Percentiles rank a stretch among this genome's conserved stretches.
phyloP scores from a whole-genome alignment of 2,888 invertebrate genomes.

The Unio delphinus region DNA sequence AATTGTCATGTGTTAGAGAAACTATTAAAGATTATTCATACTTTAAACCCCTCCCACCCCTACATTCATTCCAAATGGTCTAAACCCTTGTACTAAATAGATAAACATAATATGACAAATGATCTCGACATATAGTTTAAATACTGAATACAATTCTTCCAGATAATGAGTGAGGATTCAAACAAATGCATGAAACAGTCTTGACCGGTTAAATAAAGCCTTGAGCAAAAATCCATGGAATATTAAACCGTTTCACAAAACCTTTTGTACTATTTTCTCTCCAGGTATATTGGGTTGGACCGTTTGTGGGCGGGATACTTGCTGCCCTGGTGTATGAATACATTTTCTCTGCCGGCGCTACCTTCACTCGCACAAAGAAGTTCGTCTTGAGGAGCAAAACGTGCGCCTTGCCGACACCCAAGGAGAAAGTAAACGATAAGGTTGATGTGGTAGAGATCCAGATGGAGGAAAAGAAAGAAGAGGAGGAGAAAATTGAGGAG shows the following conservation, averaged over 20 bases:
- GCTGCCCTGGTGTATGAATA: constrained; percentile 56
- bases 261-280: constrained; percentile 5
- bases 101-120: no score
- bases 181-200: no score
- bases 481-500: constrained; percentile 24
- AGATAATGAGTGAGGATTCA: no score
- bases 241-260: neutral
- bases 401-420: constrained; percentile 29
- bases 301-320: constrained; percentile 46
- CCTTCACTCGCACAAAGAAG: constrained; percentile 43
- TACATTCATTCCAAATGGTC: no score
- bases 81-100: no score
- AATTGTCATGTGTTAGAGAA: no score
- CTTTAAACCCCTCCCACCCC: no score
- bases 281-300: constrained; percentile 60
- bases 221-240: no score
- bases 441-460: constrained; percentile 40
- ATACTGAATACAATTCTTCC: no score
- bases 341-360: constrained; percentile 53
- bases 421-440: constrained; percentile 22
- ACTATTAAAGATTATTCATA: no score
- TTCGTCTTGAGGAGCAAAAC: constrained; percentile 45
- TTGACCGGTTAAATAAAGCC: no score
- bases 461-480: constrained; percentile 34
- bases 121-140: no score